Evolutionary conservation across 2,888 invertebrate species (phyloP).

Genomic region (Phyllotreta striolata): DNA sequence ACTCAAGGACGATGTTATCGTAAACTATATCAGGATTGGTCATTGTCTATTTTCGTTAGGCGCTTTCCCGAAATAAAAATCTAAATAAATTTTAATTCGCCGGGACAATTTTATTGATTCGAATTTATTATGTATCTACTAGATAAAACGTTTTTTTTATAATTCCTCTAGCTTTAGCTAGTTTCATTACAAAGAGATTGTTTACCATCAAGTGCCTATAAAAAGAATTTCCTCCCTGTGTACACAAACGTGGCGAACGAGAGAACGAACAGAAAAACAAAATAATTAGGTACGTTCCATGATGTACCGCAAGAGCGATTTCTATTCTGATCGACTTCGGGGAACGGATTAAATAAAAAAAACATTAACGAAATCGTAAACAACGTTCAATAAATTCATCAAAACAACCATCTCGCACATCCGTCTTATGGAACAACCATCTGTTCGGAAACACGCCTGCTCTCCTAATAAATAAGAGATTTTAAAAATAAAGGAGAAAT

Average conservation of each 20-base stretch:
- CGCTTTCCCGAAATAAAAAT: slow-evolving; percentile 4
- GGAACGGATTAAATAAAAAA: too few relatives aligned
- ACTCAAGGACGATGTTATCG: slow-evolving; percentile 1
- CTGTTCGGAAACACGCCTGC: slow-evolving; percentile 1
- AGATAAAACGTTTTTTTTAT: too few relatives aligned
- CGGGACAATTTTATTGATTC: not conserved
- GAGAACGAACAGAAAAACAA: too few relatives aligned
- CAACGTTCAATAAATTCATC: slow-evolving; percentile 6
- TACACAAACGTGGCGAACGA: too few relatives aligned
- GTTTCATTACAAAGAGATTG: too few relatives aligned
- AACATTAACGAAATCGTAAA: not conserved
- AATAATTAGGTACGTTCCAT: too few relatives aligned
- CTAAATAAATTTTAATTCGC: not conserved
- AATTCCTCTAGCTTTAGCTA: too few relatives aligned
- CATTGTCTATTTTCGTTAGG: slow-evolving; percentile 11
- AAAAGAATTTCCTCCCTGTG: too few relatives aligned
- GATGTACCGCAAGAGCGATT: too few relatives aligned
- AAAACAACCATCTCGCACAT: slow-evolving; percentile 3
- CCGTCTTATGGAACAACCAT: slow-evolving; percentile 6
- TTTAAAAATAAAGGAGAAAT: slow-evolving; percentile 1
- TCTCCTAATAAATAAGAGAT: slow-evolving; percentile 2
- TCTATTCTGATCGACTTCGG: too few relatives aligned
- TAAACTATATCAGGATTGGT: slow-evolving; percentile 13
- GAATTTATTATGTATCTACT: too few relatives aligned
- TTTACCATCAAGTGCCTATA: too few relatives aligned